These are phyloP conservation scores for Oophaga sylvatica DNA, from an alignment of 2,797 vertebrate genomes.

Conservation along the genomic window DNA sequence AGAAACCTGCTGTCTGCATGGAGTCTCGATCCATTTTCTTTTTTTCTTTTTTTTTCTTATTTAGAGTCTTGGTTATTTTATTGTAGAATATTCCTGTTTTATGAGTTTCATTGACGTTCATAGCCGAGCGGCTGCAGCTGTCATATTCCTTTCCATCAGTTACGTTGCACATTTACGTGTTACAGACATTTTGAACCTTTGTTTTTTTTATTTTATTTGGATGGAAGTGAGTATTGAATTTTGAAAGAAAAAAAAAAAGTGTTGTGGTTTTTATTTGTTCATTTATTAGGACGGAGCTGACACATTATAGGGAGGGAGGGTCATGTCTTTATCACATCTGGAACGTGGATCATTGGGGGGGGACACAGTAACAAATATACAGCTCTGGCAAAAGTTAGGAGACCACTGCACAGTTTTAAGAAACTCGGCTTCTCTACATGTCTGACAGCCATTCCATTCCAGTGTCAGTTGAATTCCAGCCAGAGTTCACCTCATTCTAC, in stretches of 20 bases:
- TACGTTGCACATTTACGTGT: slow-evolving; percentile 69
- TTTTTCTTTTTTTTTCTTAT: neutral
- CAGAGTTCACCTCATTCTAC: no score
- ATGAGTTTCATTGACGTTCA: slow-evolving; percentile 21
- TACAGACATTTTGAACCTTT: slow-evolving; percentile 75
- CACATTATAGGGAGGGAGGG: no score
- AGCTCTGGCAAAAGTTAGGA: no score
- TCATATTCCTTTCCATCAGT: neutral
- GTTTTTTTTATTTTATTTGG: slow-evolving; percentile 69
- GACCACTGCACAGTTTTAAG: no score
- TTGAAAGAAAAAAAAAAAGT: slow-evolving; percentile 59
- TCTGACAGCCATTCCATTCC: no score
- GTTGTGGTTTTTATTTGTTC: neutral
- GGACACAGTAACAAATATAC: no score
- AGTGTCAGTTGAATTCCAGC: no score
- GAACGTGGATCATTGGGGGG: no score
- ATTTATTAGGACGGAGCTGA: neutral
- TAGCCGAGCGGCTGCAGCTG: slow-evolving; percentile 63
- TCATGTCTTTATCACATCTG: no score
- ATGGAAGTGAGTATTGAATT: slow-evolving; percentile 76
- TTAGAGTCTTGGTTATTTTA: slow-evolving; percentile 67
- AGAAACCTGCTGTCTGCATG: slow-evolving; percentile 27
- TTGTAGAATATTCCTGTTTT: slow-evolving; percentile 68
- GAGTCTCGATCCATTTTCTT: neutral
- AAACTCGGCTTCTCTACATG: no score